Base-by-base conservation (phyloP, 2,797 vertebrate species). In the Pelochelys cantorii region DNA sequence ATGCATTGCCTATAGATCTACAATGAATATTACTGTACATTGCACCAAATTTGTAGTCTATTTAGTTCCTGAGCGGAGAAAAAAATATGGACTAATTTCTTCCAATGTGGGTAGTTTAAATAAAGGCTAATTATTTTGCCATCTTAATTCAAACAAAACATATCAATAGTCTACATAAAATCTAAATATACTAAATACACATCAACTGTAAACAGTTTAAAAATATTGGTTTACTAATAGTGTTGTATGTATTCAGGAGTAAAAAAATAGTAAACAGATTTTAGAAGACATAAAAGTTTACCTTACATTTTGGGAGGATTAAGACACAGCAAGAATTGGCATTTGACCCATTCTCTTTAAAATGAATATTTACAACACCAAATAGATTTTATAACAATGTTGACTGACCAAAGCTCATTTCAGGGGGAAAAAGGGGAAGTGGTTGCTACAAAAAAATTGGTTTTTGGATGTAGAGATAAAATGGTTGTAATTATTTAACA, bases 61-160 rank as follows among this genome's bases (percentile, higher is more conserved):
- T 48, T 48, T 48, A 48, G 42, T 48, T 48, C 42, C 42, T 23
- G 13, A 22, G 20, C 10, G 23, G 4, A 71, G 34, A 17, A 31
- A 14, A 34, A 34, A 5, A 37, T 37, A 68, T 68, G 42, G 17
- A 71, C 34, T 71, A 17, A 71, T 34, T 34, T n/a, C 31, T 18
- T 9, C 31, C 17, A 20, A 17, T 2, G 42, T 0, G 1, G 37
- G 0, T n/a, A 68, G 60, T 7, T 56, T 55, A 2, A 75, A 90
- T 90, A 79, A 59, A 71, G 68, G 68, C 42, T 7, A n/a, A 27
- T 25, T 79, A 48, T 31, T 56, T 37, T 71, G 20, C 34, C 75
- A 56, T 0, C 81, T 74, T 78, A 7, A 74, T 55, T 56, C n/a
- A 74, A 88, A 91, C 15, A 71, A 2, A 65, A 65, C 29, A 14